These are phyloP conservation scores for Aulostomus chinensis DNA, from an alignment of 2,797 vertebrate genomes.

Conservation along the genomic window DNA sequence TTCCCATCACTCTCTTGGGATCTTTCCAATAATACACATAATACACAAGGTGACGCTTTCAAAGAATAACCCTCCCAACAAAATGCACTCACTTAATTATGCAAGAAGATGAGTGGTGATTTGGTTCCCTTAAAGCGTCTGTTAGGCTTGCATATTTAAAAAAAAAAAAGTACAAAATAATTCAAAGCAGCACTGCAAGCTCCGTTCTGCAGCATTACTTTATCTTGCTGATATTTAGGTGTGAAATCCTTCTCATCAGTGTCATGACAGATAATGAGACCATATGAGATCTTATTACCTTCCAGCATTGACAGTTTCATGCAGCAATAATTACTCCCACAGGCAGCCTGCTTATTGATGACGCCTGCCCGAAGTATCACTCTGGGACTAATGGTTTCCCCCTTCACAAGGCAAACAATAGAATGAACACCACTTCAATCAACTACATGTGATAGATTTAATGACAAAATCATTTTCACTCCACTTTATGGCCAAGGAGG, in stretches of 20 bases:
- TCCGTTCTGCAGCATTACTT: constrained; percentile 17
- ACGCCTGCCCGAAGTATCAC: constrained; percentile 66
- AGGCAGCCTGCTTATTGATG: constrained; percentile 70
- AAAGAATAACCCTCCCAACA: constrained; percentile 8
- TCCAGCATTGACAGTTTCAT: constrained; percentile 62
- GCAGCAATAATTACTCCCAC: constrained; percentile 79
- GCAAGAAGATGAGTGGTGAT: neutral
- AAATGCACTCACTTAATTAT: constrained; percentile 1
- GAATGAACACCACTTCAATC: constrained; percentile 73
- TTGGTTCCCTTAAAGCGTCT: neutral
- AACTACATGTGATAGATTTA: constrained; percentile 72
- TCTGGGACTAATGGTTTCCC: constrained; percentile 67
- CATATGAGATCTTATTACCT: constrained; percentile 74
- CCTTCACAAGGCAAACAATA: constrained; percentile 69
- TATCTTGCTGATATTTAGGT: constrained; percentile 33
- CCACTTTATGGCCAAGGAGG: constrained; percentile 50
- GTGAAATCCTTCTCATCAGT: constrained; percentile 62
- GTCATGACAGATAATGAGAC: constrained; percentile 73
- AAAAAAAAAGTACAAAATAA: neutral
- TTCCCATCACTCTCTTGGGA: too few relatives aligned
- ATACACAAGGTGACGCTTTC: too few relatives aligned
- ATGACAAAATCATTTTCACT: constrained; percentile 73
- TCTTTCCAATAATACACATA: too few relatives aligned
- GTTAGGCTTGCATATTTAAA: neutral
- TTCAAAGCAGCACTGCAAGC: constrained; percentile 10